Evolutionary conservation across 1,140 invertebrate species (phyloP), one percentile per base, ranked within the genome.

Genomic region (Drosophila repletoides): DNA sequence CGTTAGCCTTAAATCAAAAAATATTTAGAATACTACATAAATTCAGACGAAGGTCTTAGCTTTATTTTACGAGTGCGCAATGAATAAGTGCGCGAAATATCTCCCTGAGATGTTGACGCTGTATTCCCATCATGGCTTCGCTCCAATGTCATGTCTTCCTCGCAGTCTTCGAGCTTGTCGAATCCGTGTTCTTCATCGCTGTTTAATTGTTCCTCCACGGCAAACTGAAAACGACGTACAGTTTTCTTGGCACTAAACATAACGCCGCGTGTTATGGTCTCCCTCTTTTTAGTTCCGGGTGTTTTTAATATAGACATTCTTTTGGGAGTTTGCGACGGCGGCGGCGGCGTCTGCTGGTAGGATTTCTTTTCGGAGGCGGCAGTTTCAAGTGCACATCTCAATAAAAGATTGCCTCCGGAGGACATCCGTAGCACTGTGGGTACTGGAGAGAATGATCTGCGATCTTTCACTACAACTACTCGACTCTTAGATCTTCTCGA

Each of bases 191-290:
- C 84, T 10, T 76, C 74, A 12, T 72, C 74, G 14, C 10, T 26
- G 34, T 67, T 69, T 1, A 55, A 34, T 58, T 52, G 21, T 28
- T 89, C 87, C 2, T 81, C 76, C 5, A 68, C 48, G 0, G 71
- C 65, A 26, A 89, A 89, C 21, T 83, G 33, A 34, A 89, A 89
- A 1, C 75, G 80, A 1, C 86, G 77, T 2, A 89, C 80, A n/a
- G 70, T 70, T 14, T 89, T 80, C 45, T 89, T 88, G 29, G 88
- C 77, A 38, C 83, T 89, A n/a, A 89, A 89, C 2, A 80, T 38
- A n/a, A 89, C 84, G 5, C 60, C 70, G 3, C 66, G 69, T 7
- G 12, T 14, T 0, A 3, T 10, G 0, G 36, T 34, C n/a, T 68
- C 72, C 0, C 61, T 71, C 22, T 76, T 88, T 1, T 10, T 28